These are phyloP conservation scores for Nipponia nippon DNA, from an alignment of 2,113 vertebrate genomes.

Conservation along the genomic window DNA sequence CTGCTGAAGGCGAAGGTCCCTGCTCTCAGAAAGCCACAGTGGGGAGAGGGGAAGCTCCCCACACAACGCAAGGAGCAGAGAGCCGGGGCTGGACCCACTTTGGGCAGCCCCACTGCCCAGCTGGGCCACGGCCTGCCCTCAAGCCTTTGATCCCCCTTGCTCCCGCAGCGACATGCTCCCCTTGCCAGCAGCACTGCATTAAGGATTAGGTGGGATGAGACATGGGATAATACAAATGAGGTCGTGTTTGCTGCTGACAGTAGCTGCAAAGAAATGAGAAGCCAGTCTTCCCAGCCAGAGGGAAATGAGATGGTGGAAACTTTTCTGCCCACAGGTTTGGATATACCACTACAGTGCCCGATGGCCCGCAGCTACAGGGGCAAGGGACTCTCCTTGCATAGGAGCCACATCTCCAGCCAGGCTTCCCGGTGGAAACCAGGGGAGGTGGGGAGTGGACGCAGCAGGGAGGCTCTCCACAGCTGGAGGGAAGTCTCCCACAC, in stretches of 20 bases:
- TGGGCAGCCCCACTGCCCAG: fast-evolving
- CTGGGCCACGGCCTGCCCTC: neutral
- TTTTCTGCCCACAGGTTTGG: neutral
- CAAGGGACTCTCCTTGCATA: neutral
- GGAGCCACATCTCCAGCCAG: neutral
- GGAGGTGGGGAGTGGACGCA: neutral
- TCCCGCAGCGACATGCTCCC: fast-evolving
- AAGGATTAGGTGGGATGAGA: neutral
- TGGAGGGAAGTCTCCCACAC: neutral
- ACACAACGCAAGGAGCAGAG: neutral
- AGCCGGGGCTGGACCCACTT: neutral
- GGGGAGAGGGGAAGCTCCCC: neutral
- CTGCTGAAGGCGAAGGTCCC: neutral
- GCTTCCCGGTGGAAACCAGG: neutral
- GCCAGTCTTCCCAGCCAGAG: neutral
- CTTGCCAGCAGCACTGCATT: neutral
- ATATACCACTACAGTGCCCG: neutral
- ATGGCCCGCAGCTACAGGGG: neutral
- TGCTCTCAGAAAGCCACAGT: neutral
- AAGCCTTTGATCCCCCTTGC: neutral
- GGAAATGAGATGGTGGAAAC: neutral
- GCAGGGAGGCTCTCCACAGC: fast-evolving
- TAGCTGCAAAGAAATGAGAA: neutral
- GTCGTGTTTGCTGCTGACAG: neutral
- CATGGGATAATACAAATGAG: neutral